Conservation (phyloP, 1,140 invertebrate species). For the Proctacanthus coquilletti region DNA sequence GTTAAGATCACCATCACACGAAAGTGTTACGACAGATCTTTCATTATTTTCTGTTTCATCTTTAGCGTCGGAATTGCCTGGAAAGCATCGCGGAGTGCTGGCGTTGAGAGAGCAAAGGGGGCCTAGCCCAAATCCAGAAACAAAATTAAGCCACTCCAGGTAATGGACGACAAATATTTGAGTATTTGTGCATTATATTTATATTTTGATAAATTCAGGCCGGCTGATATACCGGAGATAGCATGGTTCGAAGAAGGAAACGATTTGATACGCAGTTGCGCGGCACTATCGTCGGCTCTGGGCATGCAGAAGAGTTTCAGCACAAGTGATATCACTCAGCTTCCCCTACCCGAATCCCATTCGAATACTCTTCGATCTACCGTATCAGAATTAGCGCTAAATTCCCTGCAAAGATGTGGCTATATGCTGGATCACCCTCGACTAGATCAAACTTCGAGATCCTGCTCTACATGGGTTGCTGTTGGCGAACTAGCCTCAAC, state of each 20-base stretch:
- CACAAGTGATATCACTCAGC: conserved; percentile 49
- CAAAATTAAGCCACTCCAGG: conserved; percentile 27
- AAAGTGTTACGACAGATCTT: conserved; percentile 66
- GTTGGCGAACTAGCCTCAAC: conserved; percentile 54
- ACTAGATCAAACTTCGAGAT: conserved; percentile 55
- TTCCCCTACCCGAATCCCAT: neutral
- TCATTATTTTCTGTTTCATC: conserved; percentile 67
- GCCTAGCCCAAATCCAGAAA: conserved; percentile 53
- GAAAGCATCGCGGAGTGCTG: conserved; percentile 35
- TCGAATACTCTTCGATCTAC: conserved; percentile 31
- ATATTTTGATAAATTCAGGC: conserved; percentile 30
- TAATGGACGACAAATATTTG: neutral
- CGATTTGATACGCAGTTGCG: conserved; percentile 56
- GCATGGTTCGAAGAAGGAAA: conserved; percentile 60
- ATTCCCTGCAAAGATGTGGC: conserved; percentile 41
- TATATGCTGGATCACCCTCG: conserved; percentile 39
- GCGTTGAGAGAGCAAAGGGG: conserved; percentile 42
- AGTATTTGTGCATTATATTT: neutral
- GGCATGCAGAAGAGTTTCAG: conserved; percentile 64
- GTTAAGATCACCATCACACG: conserved; percentile 62
- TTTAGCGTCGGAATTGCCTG: conserved; percentile 43
- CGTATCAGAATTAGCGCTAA: conserved; percentile 49
- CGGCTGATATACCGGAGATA: conserved; percentile 44
- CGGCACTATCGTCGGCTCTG: conserved; percentile 49
- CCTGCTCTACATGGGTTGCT: conserved; percentile 76